Base-by-base conservation (phyloP, 2,113 vertebrate genomes). In the Tragelaphus imberbis region DNA sequence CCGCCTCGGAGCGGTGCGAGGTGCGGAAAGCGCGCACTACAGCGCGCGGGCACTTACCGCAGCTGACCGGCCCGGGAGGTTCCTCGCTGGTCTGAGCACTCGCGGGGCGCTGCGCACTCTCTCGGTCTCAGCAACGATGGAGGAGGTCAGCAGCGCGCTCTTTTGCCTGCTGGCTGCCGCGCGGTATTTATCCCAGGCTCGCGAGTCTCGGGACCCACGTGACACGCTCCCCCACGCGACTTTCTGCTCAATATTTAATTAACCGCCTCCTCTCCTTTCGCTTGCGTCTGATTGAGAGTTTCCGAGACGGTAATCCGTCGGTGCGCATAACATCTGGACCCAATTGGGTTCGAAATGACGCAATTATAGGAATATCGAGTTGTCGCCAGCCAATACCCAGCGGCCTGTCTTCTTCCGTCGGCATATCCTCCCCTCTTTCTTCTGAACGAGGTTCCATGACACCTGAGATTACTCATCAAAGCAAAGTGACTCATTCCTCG, bases 221-320 rank as follows among this genome's bases (percentile, higher is more conserved):
- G 98, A 98, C 94, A 13, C 82, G 49, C 97, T 88, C 98, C 97
- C 97, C 98, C 97, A 95, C 97, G 88, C 94, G 94, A 98, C 96
- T 97, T 98, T 97, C 97, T 97, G 94, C 97, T 98, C 97, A 97
- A 97, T 98, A 97, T 98, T 98, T 98, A 93, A 98, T 98, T 97
- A 97, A 92, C 97, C 93, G 84, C 95, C 94, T 89, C 95, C 97
- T 90, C 94, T 49, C 85, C 91, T 44, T 63, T 75, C 10, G 87
- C 96, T 95, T 95, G 97, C 95, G 94, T 97, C 95, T 89, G 96
- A 93, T 92, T 33, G 96, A 97, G 97, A 95, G 94, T 96, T 97
- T 98, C 97, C 97, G 93, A 97, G 97, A 95, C 89, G 79, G 97
- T 59, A 94, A 92, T 89, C 95, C 85, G 97, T 97, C 96, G 95